Evolutionary conservation across 2,797 vertebrate genomes (phyloP).

Genomic region (Coregonus suidteri): DNA sequence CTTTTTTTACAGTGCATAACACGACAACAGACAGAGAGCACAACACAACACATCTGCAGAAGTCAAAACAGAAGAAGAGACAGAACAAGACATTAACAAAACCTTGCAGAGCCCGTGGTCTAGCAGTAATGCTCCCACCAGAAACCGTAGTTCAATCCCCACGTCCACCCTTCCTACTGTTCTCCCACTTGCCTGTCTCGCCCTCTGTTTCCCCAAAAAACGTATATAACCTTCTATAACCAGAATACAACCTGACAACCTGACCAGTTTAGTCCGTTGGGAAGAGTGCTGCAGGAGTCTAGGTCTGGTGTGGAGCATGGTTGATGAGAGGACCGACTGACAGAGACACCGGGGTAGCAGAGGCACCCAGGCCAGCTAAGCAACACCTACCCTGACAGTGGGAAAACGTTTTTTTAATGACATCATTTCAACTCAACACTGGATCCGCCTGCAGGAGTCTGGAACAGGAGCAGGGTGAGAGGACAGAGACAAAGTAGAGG

Average conservation of each 20-base stretch:
- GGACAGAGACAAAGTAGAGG: background rate
- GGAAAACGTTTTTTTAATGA: background rate
- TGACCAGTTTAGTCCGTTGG: conserved; percentile 6
- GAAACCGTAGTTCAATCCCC: background rate
- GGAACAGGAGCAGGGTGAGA: background rate
- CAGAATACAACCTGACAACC: conserved; percentile 3
- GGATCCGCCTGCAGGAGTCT: background rate
- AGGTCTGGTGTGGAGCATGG: background rate
- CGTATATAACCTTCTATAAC: background rate
- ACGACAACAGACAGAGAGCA: background rate
- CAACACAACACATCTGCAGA: background rate
- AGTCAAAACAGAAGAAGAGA: too few relatives aligned
- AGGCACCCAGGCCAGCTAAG: background rate
- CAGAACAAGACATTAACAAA: background rate
- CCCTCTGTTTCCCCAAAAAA: background rate
- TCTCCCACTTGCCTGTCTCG: background rate
- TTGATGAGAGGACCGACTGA: background rate
- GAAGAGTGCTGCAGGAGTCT: conserved; percentile 3
- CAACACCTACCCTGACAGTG: background rate
- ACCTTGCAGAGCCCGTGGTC: background rate
- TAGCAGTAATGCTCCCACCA: background rate
- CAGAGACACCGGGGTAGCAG: background rate
- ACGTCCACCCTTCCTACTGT: background rate
- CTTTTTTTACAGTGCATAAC: background rate
- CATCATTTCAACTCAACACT: background rate